Conservation (phyloP, 2,888 invertebrate genomes). For the Andrena dorsata region DNA sequence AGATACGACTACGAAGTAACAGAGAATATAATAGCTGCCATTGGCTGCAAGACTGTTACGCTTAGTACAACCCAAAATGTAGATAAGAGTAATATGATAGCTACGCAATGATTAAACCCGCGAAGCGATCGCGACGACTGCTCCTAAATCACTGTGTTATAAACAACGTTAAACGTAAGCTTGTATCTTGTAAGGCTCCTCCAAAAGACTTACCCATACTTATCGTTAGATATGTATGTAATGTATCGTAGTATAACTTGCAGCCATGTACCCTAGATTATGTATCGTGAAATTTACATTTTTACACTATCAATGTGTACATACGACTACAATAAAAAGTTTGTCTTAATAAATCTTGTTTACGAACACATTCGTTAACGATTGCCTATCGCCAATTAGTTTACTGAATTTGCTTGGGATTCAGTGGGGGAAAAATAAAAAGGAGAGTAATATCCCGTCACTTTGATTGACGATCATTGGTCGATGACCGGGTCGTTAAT, state of each 20-base stretch:
- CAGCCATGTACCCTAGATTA: conserved; percentile 16
- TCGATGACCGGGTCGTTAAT: conserved; percentile 2
- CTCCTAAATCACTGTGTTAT: conserved; percentile 42
- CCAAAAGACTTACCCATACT: conserved; percentile 24
- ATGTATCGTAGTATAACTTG: conserved; percentile 43
- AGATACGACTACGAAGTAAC: conserved; percentile 88
- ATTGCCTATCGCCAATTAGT: conserved; percentile 20
- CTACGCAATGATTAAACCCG: conserved; percentile 76
- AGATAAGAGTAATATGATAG: conserved; percentile 79
- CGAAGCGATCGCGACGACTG: conserved; percentile 45
- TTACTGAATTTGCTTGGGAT: conserved; percentile 12
- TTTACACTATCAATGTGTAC: conserved; percentile 13
- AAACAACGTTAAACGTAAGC: neutral
- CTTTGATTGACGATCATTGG: neutral
- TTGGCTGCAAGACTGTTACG: conserved; percentile 80
- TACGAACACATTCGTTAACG: neutral
- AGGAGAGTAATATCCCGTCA: neutral
- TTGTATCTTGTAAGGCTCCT: conserved; percentile 2
- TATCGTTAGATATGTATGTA: conserved; percentile 35
- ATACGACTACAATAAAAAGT: conserved; percentile 7
- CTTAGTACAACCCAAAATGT: conserved; percentile 68
- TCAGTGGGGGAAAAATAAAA: neutral
- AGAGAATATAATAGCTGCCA: conserved; percentile 86
- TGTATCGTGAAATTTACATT: conserved; percentile 31
- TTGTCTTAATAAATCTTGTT: conserved; percentile 47